Evolutionary conservation across 2,113 vertebrate genomes (phyloP).

Genomic region (Grus americana): DNA sequence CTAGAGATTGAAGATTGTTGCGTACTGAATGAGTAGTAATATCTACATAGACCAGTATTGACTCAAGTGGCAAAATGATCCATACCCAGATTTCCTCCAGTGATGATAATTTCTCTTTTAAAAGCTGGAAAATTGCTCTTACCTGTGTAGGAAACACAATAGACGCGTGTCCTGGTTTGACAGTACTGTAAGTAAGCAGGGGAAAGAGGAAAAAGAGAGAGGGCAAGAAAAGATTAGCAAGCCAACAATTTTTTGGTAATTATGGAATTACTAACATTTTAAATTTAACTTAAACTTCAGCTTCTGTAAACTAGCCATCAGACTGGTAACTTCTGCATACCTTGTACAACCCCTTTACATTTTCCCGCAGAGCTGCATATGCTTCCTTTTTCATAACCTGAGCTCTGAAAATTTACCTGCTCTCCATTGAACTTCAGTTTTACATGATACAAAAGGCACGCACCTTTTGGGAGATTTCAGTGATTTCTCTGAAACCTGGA

Average conservation of each 20-base stretch:
- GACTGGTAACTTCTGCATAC: not conserved
- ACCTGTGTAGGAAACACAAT: not conserved
- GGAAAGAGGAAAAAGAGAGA: not conserved
- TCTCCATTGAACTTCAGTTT: not conserved
- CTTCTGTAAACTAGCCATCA: not conserved
- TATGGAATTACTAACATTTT: not conserved
- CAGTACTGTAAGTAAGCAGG: not conserved
- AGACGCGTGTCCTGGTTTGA: not conserved
- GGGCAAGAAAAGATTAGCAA: not conserved
- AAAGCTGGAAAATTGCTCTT: not conserved
- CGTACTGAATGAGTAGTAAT: not conserved
- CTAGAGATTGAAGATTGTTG: not conserved
- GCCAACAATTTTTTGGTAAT: not conserved
- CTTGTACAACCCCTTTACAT: not conserved
- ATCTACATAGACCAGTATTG: not conserved
- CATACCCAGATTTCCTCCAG: not conserved
- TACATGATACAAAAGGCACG: not conserved
- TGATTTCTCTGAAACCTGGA: not conserved
- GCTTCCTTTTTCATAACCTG: not conserved
- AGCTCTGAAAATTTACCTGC: not conserved
- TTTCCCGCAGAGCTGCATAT: not conserved
- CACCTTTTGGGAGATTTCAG: not conserved
- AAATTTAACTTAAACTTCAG: not conserved
- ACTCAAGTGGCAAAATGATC: not conserved
- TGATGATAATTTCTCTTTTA: not conserved